Evolutionary conservation across 1,140 invertebrate species (phyloP), one percentile per base, ranked within the genome.

Genomic region (Bombyx mandarina): DNA sequence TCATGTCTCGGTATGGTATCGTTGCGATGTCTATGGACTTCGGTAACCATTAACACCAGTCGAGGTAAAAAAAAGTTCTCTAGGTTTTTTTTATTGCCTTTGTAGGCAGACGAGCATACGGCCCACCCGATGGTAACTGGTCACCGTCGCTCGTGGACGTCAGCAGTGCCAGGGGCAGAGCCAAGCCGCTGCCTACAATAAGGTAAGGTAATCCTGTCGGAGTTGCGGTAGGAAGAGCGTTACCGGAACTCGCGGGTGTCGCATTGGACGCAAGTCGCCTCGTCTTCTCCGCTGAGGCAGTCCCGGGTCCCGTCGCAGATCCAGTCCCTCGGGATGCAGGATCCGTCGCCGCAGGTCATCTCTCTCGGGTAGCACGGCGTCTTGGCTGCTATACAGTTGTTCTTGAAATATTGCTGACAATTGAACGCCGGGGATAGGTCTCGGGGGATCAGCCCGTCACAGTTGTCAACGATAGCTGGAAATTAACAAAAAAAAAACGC

Each of bases 251-350:
- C 90, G 53, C 88, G 77, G 8, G 79, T 69, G 45, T 88, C 83
- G 62, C 91, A 91, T 8, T 77, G 80, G 12, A 85, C 65, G 69
- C 93, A 94, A 54, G 89, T 86, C 1, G 78, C 71, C 63, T 94
- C 93, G 67, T 94, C 93, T 52, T 90, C 90, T 35, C 90, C 91
- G 4, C 86, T 89, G 0, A 84, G 77, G 67, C 93, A 94, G 67
- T 94, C 92, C 46, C 86, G 88, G 1, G 89, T 87, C 9, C 91
- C 91, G 67, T 94, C 92, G 70, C 93, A 94, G n/a, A 89, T 82
- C 90, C 91, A 91, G 42, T 89, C 87, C 10, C 88, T 69, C 0
- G 90, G 90, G 43, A 93, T 89, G 67, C 93, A 94, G 6, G 89
- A 84, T 0, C 89, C 89, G 67, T 94, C 93, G 0, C 85, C 73